Evolutionary conservation across 2,797 vertebrate species (phyloP).

Genomic region (Champsocephalus gunnari): DNA sequence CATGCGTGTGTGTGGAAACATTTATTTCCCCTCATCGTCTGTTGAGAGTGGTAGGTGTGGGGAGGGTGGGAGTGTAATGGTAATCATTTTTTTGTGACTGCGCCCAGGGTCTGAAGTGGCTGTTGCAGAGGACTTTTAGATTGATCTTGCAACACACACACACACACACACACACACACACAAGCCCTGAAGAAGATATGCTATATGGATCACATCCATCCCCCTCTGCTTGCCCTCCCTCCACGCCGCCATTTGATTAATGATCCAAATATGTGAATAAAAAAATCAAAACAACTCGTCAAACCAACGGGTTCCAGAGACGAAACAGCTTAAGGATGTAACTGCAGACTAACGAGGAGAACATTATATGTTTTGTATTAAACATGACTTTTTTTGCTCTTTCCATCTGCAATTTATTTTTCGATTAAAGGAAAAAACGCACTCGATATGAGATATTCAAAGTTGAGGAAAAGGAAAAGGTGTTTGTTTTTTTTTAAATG

Average conservation of each 20-base stretch:
- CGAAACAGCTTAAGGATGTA: conserved; percentile 74
- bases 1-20: conserved; percentile 65
- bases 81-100: conserved; percentile 84
- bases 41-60: conserved; percentile 75
- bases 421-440: conserved; percentile 3
- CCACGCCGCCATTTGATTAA: conserved; percentile 82
- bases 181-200: conserved; percentile 81
- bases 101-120: conserved; percentile 82
- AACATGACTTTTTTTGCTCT: conserved; percentile 38
- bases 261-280: conserved; percentile 86
- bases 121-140: conserved; percentile 82
- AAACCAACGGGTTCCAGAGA: conserved; percentile 69
- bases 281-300: conserved; percentile 84
- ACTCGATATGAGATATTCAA: background rate
- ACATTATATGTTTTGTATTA: conserved; percentile 17
- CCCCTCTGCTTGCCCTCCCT: conserved; percentile 73
- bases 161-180: conserved; percentile 28
- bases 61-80: conserved; percentile 80
- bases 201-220: conserved; percentile 82
- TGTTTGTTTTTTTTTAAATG: background rate
- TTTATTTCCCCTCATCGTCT: conserved; percentile 83
- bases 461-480: background rate
- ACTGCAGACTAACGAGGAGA: conserved; percentile 69
- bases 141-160: conserved; percentile 77
- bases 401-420: conserved; percentile 23